Conservation (phyloP, 2,113 vertebrate genomes). For the Neomonachus schauinslandi region DNA sequence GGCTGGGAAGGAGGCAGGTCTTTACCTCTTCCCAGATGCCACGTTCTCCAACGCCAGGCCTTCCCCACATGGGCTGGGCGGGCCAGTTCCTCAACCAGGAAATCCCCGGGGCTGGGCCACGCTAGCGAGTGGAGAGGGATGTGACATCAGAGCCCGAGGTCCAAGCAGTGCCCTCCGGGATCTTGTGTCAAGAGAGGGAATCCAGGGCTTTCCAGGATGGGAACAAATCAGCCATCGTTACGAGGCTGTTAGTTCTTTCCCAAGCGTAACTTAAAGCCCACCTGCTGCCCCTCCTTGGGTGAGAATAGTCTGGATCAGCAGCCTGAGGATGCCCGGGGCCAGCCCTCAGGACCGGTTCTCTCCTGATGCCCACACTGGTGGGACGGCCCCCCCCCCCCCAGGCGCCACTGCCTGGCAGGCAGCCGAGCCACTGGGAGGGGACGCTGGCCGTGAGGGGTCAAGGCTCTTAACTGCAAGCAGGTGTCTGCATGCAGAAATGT, state of each 20-base stretch:
- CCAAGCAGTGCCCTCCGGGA: background rate
- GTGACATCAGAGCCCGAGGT: background rate
- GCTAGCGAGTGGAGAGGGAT: background rate
- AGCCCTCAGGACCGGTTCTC: background rate
- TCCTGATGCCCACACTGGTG: rapidly evolving
- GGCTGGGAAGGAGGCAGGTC: background rate
- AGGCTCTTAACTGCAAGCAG: background rate
- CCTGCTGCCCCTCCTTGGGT: background rate
- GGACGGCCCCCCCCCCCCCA: rapidly evolving
- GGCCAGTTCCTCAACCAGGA: conserved; percentile 24
- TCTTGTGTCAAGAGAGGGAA: background rate
- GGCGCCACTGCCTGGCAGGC: background rate
- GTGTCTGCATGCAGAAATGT: background rate
- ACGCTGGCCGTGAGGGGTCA: background rate
- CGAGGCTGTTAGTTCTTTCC: background rate
- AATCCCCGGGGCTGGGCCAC: background rate
- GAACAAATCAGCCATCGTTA: background rate
- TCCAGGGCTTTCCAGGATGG: background rate
- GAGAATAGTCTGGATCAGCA: background rate
- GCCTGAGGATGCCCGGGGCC: no score
- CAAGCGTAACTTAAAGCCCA: background rate
- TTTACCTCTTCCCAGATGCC: background rate
- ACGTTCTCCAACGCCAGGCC: background rate
- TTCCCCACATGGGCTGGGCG: background rate
- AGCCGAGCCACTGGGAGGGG: background rate